phyloP scores from a whole-genome alignment of 1,140 invertebrate genomes.

The Globodera ellingtonae region DNA sequence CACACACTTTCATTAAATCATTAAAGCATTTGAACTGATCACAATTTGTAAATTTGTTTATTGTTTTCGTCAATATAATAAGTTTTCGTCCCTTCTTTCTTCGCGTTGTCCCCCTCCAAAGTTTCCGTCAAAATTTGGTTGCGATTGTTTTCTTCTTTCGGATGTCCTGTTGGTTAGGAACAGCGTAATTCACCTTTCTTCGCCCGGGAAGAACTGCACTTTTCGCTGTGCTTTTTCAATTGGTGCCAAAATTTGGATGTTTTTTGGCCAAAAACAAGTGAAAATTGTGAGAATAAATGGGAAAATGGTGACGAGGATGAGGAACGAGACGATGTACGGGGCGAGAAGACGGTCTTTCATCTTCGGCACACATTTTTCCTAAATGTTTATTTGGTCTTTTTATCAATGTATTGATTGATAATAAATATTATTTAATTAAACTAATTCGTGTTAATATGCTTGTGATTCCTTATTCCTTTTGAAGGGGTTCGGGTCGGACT shows the following conservation, averaged over 20 bases:
- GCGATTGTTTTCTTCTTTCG: constrained; percentile 10
- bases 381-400: neutral
- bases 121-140: constrained; percentile 1
- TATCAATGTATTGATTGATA: neutral
- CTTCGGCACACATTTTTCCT: constrained; percentile 32
- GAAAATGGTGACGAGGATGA: constrained; percentile 25
- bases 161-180: neutral
- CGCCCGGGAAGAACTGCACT: constrained; percentile 13
- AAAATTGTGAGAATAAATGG: constrained; percentile 22
- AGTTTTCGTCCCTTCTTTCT: neutral
- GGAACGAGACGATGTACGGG: constrained; percentile 25
- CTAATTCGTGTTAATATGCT: neutral
- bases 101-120: neutral
- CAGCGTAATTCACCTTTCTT: constrained; percentile 6
- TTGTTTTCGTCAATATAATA: neutral
- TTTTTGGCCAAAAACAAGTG: constrained; percentile 23
- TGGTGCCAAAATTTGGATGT: constrained; percentile 9
- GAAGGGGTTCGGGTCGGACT: too few relatives aligned
- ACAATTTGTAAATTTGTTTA: neutral
- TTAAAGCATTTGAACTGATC: too few relatives aligned
- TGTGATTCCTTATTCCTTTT: too few relatives aligned
- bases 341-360: constrained; percentile 29
- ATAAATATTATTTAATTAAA: neutral
- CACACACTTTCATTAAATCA: too few relatives aligned
- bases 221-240: constrained; percentile 16